phyloP scores from a whole-genome alignment of 2,797 vertebrate species.

The Poeciliopsis paucimaculata region DNA sequence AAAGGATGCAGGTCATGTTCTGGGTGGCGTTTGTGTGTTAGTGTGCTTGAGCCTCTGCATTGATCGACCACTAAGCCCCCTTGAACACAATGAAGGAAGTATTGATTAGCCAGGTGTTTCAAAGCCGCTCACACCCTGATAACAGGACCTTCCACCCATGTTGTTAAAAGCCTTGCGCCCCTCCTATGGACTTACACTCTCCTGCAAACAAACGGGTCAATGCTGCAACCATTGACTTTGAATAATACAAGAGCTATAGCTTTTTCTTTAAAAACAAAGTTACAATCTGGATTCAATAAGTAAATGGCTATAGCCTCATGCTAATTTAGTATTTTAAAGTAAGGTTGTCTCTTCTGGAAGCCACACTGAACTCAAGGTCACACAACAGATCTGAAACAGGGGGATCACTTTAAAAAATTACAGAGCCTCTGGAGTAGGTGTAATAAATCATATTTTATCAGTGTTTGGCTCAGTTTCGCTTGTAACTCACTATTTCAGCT shows the following conservation, averaged over 20 bases:
- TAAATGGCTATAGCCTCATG: background rate
- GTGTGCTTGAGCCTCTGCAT: conserved; percentile 44
- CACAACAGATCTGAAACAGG: background rate
- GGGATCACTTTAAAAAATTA: background rate
- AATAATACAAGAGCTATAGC: background rate
- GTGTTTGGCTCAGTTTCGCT: conserved; percentile 28
- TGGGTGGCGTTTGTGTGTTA: conserved; percentile 14
- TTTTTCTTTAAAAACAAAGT: background rate
- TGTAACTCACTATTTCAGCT: conserved; percentile 39
- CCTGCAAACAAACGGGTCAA: conserved; percentile 2
- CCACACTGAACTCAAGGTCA: background rate
- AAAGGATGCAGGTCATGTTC: conserved; percentile 46
- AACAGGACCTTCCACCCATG: conserved; percentile 64
- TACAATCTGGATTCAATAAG: background rate
- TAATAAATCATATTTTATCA: conserved; percentile 38
- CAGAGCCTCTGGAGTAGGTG: conserved; percentile 11
- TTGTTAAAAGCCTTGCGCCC: conserved; percentile 24
- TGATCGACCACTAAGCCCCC: conserved; percentile 75
- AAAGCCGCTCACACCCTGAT: conserved; percentile 76
- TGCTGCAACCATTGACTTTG: background rate
- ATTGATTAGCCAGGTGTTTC: conserved; percentile 75
- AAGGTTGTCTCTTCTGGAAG: background rate
- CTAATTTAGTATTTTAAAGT: background rate
- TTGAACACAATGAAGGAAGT: conserved; percentile 75
- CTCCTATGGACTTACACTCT: conserved; percentile 31